Evolutionary conservation across 2,888 invertebrate genomes (phyloP), one percentile per base, ranked within the genome.

Genomic region (Clostera curtula): DNA sequence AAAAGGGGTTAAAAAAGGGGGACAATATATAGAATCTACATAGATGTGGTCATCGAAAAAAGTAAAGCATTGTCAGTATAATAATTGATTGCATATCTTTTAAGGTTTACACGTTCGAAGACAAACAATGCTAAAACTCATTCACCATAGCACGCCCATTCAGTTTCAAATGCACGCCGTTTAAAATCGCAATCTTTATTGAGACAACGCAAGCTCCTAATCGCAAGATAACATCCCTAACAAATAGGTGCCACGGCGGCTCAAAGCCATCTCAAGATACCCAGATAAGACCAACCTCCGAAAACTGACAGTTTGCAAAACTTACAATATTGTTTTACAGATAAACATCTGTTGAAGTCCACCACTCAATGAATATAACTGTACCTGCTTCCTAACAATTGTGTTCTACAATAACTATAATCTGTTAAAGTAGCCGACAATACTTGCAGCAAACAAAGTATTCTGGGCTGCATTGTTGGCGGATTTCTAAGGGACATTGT

Each of bases 361-460:
- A 56, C 55, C 57, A 50, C 68, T 79, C 71, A 77, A 77, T 79
- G 74, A 68, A 53, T 56, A 60, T 77, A 79, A 82, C 79, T 72
- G 80, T 82, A 76, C 68, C 71, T 74, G 66, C 56, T 41, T 46
- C 52, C 54, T 54, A 56, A 56, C 61, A 64, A 62, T 73, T 70
- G 53, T 49, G 44, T 40, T 49, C 37, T 45, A 75, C 74, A 75
- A 76, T 63, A 52, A 59, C 53, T 45, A 49, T 80, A 77, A 80
- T 80, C 82, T 65, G 71, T 62, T 70, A 80, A 80, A 79, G 82
- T 80, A 77, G 76, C 82, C 82, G 82, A 73, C 73, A 73, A 73
- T 69, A 63, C 64, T n/a, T 60, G 48, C 55, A 56, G 46, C 66
- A 66, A 69, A 74, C 75, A 74, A 69, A 69, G 55, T 66, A 43